Percentiles rank a stretch among this genome's conserved stretches.
These are phyloP conservation scores for Caenorhabditis angaria DNA, from an alignment of 2,888 invertebrate species.

Conservation along the genomic window DNA sequence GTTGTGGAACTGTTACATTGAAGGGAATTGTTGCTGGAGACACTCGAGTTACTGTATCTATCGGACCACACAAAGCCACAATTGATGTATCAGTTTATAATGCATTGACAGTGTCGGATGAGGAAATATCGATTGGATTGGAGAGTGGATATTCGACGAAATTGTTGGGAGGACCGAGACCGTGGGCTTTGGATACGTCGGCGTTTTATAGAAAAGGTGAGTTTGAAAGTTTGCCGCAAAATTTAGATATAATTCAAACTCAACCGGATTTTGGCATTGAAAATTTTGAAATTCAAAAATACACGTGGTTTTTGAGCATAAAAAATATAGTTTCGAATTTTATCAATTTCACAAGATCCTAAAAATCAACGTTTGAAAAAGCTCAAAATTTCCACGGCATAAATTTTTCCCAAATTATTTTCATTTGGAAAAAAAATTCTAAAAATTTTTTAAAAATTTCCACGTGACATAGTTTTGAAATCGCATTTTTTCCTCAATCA, in stretches of 20 bases:
- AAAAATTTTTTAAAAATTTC: neutral
- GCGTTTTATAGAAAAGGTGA: slow-evolving; percentile 42
- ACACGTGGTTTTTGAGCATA: no score
- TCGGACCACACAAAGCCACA: slow-evolving; percentile 37
- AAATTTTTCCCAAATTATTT: no score
- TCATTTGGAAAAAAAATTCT: no score
- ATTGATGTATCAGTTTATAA: slow-evolving; percentile 58
- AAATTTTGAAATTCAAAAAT: no score
- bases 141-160: slow-evolving; percentile 37
- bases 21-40: slow-evolving; percentile 51
- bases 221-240: no score
- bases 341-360: no score
- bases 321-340: no score
- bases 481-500: neutral
- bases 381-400: no score
- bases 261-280: no score
- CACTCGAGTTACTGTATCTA: slow-evolving; percentile 39
- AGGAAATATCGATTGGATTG: slow-evolving; percentile 49
- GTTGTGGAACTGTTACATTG: slow-evolving; percentile 60
- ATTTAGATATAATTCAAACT: no score
- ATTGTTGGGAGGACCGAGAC: slow-evolving; percentile 61
- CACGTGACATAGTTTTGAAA: neutral
- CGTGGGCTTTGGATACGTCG: slow-evolving; percentile 60
- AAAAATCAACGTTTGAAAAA: no score
- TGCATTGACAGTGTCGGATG: slow-evolving; percentile 36